phyloP scores from a whole-genome alignment of 2,888 invertebrate genomes.

The Aquatica leii region DNA sequence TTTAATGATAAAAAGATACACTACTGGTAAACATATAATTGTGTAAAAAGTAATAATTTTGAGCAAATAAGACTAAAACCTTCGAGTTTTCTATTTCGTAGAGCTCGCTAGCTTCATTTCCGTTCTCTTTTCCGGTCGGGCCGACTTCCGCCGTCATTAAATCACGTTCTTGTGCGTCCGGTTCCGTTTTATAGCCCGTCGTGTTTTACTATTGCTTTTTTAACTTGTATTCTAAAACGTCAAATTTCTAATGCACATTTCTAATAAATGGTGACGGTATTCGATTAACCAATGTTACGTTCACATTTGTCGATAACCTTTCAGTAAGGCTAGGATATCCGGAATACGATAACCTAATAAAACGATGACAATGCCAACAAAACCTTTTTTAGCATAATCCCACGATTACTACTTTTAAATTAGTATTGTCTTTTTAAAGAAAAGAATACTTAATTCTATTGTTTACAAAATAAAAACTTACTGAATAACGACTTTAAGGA shows the following conservation, averaged over 20 bases:
- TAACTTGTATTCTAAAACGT: conserved; percentile 1
- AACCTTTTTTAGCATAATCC: conserved; percentile 28
- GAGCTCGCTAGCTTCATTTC: conserved; percentile 36
- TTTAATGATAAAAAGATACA: conserved; percentile 3
- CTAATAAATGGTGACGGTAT: conserved; percentile 1
- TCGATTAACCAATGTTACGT: conserved; percentile 12
- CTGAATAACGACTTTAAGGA: background rate
- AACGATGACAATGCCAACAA: conserved; percentile 26
- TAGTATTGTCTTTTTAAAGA: conserved; percentile 26
- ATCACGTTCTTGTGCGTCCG: conserved; percentile 39
- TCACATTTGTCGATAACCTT: conserved; percentile 32
- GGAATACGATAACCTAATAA: conserved; percentile 40
- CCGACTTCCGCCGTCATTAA: conserved; percentile 39
- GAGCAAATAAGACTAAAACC: conserved; percentile 20
- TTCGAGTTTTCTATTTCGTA: conserved; percentile 34
- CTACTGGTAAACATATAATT: conserved; percentile 22
- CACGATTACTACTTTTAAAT: conserved; percentile 17
- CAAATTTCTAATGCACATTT: background rate
- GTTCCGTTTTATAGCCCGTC: conserved; percentile 33
- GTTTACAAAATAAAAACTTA: conserved; percentile 24
- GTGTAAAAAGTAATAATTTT: background rate
- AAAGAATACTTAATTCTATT: conserved; percentile 26
- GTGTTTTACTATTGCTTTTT: conserved; percentile 23
- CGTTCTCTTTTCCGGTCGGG: conserved; percentile 37
- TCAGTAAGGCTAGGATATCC: conserved; percentile 40